These are phyloP conservation scores for Ammodramus savannarum DNA, from an alignment of 2,113 vertebrate genomes.

Conservation along the genomic window DNA sequence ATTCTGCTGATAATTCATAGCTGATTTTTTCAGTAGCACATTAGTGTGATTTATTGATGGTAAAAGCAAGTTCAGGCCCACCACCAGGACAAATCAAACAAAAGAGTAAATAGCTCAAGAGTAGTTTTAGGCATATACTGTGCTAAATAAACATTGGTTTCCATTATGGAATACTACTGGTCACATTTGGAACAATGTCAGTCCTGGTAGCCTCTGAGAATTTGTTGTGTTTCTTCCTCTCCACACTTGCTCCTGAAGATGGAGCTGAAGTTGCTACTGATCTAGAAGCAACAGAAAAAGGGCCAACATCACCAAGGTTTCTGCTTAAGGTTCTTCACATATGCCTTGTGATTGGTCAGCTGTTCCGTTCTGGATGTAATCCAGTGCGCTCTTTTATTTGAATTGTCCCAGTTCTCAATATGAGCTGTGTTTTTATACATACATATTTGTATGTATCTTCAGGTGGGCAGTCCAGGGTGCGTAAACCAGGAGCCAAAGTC, in stretches of 20 bases:
- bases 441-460: not conserved
- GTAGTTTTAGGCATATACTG: not conserved
- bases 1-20: not conserved
- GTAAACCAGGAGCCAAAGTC: not conserved
- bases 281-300: not conserved
- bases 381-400: not conserved
- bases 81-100: not conserved
- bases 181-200: not conserved
- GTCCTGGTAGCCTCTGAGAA: not conserved
- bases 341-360: not conserved
- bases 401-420: not conserved
- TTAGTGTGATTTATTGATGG: not conserved
- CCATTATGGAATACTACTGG: not conserved
- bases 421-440: not conserved
- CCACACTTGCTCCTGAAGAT: not conserved
- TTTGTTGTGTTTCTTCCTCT: not conserved
- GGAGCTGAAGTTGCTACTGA: not conserved
- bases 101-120: not conserved
- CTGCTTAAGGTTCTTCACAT: not conserved
- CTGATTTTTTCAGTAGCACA: not conserved
- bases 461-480: not conserved
- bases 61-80: not conserved
- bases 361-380: not conserved
- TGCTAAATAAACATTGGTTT: not conserved
- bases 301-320: not conserved